Base-by-base conservation (phyloP, 1,140 invertebrate species). In the Anthonomus grandis region DNA sequence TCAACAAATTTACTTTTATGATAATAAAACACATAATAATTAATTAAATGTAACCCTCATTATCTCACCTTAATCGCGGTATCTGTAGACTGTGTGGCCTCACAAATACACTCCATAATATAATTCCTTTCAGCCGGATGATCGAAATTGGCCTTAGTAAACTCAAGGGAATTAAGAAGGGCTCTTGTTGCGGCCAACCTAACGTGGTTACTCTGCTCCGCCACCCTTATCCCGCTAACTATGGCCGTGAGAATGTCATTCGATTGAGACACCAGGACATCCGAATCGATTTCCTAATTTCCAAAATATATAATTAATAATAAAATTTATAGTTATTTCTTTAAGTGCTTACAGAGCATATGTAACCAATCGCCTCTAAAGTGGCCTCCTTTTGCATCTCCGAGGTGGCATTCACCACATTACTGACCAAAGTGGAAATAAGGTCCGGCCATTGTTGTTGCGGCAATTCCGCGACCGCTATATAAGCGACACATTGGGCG, bases 71-170 rank as follows among this genome's bases (percentile, higher is more conserved):
- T 86, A 49, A 96, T 90, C 74, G 92, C 86, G 31, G 89, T 88
- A 69, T 98, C 92, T 27, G 79, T 71, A 2, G 86, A 90, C 67
- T 92, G 90, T 9, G 90, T 93, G 15, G 90, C 87, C 75, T 91
- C 87, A 74, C 97, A 99, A 8, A 99, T 95, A 19, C 97, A 94
- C 82, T 99, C 94, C 97, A 99, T 99, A 36, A 99, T 99, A 71
- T 95, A 97, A 76, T 99, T 96, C 64, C 97, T 80, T 77, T 99
- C 97, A 59, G 86, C 84, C 80, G 97, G 94, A 74, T 93, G 94
- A 64, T 97, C 93, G 79, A 99, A 99, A 78, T 99, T 99, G 12
- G 91, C 91, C 78, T 93, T 93, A 5, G 96, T 99, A 70, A 99
- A 99, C 79, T 99, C 97, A 18, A 99, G 75, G 0, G 97, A 98